phyloP scores from a whole-genome alignment of 1,140 invertebrate species.

The Panagrolaimus sp. region DNA sequence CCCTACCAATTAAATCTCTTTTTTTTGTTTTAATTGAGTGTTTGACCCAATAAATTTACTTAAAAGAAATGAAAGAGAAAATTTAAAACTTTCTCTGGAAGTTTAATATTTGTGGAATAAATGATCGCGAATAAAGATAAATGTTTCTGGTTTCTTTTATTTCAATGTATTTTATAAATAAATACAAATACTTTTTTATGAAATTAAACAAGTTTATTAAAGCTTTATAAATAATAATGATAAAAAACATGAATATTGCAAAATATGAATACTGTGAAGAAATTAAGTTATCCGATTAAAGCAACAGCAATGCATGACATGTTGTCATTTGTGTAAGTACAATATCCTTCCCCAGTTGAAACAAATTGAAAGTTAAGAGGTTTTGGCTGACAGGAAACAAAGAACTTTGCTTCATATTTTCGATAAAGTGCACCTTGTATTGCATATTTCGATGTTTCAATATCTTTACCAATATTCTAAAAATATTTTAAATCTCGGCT shows the following conservation, averaged over 20 bases:
- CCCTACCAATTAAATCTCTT: too few relatives aligned
- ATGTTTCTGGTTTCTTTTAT: too few relatives aligned
- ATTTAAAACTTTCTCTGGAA: too few relatives aligned
- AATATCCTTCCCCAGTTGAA: not conserved
- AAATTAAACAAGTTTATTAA: too few relatives aligned
- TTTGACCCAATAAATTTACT: too few relatives aligned
- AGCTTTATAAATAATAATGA: not conserved
- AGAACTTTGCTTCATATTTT: conserved; percentile 3
- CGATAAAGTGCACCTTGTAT: not conserved
- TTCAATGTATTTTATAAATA: too few relatives aligned
- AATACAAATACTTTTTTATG: too few relatives aligned
- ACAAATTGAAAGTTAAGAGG: not conserved
- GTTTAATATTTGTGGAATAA: too few relatives aligned
- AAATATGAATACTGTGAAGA: not conserved
- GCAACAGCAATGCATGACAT: not conserved
- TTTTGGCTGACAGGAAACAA: not conserved
- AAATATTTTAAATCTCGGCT: too few relatives aligned
- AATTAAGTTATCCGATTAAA: not conserved
- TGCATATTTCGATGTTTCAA: conserved; percentile 8
- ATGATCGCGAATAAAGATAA: too few relatives aligned
- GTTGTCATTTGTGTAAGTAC: not conserved
- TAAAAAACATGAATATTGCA: not conserved
- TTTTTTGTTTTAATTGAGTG: too few relatives aligned
- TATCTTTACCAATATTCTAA: conserved; percentile 9
- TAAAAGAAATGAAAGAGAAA: too few relatives aligned